Base-by-base conservation (phyloP, 1,140 invertebrate genomes). In the Leptopilina clavipes region DNA sequence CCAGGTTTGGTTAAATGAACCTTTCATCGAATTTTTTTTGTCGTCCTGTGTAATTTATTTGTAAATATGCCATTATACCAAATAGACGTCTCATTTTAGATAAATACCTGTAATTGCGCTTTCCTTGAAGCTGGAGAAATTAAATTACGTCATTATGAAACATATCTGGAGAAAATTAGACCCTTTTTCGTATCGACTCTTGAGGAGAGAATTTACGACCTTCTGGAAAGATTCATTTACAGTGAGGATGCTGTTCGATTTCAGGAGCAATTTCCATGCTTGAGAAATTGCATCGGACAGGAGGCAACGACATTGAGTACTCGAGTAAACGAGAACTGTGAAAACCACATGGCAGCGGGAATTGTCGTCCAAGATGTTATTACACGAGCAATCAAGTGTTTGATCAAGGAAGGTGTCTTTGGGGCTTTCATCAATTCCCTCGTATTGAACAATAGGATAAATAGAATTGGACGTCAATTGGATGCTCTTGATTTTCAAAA, bases 161-260 rank as follows among this genome's bases (percentile, higher is more conserved):
- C 44, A 1, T 88, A 79, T n/a, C 14, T 87, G 0, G 85, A 89
- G 3, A 76, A 75, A n/a, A 70, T 89, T 44, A 82, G 77, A 22
- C 74, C 78, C 3, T 17, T 88, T 8, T 84, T 89, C 45, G 82
- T 85, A 0, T 82, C 84, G 0, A 81, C 78, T 43, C 77, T 89
- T 43, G 86, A 89, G 70, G 76, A 74, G 0, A 77, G 75, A 48
- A 70, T 89, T 1, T 77, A 76, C n/a, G 79, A 76, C 3, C 70
- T 73, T 0, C 71, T 89, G 22, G 73, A 86, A 17, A 77, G 82
- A 8, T 88, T 82, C 17, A 76, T 88, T 8, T 89, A 86, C 43
- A 76, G 76, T 7, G 74, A 86, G 59, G 8, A 7, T 52, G 76
- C 75, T 0, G 70, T 76, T 37, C 76, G 83, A 70, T 76, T 79